Conservation (phyloP, 1,140 invertebrate genomes). For the Varroa destructor region DNA sequence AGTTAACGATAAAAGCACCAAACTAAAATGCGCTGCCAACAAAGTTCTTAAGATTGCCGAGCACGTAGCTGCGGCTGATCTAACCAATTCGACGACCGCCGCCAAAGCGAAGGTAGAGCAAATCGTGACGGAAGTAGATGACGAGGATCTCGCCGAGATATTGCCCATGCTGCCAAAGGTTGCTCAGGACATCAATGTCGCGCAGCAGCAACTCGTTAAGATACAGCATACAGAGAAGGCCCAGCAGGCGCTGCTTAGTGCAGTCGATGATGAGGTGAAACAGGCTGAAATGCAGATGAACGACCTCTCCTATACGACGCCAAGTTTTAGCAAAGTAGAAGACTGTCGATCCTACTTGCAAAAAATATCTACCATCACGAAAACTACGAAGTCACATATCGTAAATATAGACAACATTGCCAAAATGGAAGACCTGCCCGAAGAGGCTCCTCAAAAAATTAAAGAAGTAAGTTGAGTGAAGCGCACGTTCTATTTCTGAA, state of each 20-base stretch:
- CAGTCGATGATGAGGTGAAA: conserved; percentile 12
- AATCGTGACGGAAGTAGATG: conserved; percentile 9
- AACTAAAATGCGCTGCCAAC: conserved; percentile 26
- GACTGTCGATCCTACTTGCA: conserved; percentile 19
- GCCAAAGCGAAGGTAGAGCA: conserved; percentile 14
- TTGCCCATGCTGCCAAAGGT: conserved; percentile 22
- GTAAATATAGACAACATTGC: not conserved
- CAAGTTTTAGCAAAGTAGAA: conserved; percentile 12
- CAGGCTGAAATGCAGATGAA: conserved; percentile 23
- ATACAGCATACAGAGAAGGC: conserved; percentile 19
- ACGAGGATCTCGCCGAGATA: conserved; percentile 20
- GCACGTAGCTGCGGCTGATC: conserved; percentile 6
- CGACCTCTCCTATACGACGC: conserved; percentile 4
- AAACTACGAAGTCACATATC: not conserved
- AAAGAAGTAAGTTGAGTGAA: not conserved
- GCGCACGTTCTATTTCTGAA: too few relatives aligned
- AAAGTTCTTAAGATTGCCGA: conserved; percentile 26
- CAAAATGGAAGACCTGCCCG: conserved; percentile 3
- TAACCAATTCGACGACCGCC: not conserved
- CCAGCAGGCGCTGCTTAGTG: conserved; percentile 1
- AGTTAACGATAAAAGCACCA: conserved; percentile 23
- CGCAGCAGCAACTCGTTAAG: conserved; percentile 22
- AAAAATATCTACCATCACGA: conserved; percentile 6
- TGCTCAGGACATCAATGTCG: conserved; percentile 18
- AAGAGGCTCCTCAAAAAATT: conserved; percentile 14